phyloP scores from a whole-genome alignment of 2,797 vertebrate genomes.

The Sebastiscus albofasciatus region DNA sequence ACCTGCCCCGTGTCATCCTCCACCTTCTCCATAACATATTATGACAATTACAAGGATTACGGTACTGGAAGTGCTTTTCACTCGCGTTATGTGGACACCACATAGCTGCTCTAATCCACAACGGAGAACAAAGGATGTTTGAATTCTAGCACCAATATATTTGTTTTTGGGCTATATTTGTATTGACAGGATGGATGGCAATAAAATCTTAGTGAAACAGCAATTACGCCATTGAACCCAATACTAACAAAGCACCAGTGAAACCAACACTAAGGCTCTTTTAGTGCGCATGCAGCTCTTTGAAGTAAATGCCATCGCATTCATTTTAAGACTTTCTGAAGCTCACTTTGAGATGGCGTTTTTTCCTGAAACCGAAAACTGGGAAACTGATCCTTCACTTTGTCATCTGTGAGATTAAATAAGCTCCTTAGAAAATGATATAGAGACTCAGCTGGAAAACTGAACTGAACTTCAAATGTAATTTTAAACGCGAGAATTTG shows the following conservation, averaged over 20 bases:
- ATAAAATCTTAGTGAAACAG: background rate
- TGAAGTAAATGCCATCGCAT: background rate
- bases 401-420: background rate
- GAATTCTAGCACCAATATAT: slow-evolving; percentile 16
- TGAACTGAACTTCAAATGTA: background rate
- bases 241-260: background rate
- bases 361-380: background rate
- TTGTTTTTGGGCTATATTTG: slow-evolving; percentile 18
- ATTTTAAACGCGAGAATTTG: background rate
- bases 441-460: background rate
- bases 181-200: background rate
- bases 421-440: background rate
- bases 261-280: background rate
- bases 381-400: background rate
- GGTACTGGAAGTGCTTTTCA: slow-evolving; percentile 17
- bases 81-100: slow-evolving; percentile 34
- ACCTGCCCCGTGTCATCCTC: slow-evolving; percentile 40
- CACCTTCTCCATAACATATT: slow-evolving; percentile 51
- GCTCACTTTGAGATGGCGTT: background rate
- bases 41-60: slow-evolving; percentile 56
- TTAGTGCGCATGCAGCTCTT: background rate
- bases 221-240: background rate
- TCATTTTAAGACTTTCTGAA: background rate
- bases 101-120: slow-evolving; percentile 47
- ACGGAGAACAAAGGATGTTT: slow-evolving; percentile 9